phyloP scores from a whole-genome alignment of 2,888 invertebrate species.

The Drosophila meridiana region DNA sequence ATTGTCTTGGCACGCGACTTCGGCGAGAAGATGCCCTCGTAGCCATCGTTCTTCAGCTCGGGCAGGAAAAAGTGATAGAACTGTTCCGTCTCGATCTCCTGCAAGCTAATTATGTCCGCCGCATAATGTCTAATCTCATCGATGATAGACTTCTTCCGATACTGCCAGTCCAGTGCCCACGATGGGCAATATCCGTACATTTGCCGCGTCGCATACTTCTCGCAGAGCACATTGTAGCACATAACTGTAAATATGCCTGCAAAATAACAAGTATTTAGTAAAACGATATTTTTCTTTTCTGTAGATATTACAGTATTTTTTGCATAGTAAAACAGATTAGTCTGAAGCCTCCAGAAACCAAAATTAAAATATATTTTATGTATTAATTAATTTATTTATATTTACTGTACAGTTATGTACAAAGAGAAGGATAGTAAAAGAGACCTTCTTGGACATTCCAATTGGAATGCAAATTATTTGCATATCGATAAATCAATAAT shows the following conservation, averaged over 20 bases:
- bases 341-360: no score
- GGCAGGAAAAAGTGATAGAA: conserved; percentile 98
- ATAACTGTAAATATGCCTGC: conserved; percentile 98
- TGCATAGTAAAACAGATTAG: no score
- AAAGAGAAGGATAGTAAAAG: not conserved
- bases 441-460: not conserved
- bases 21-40: conserved; percentile 98
- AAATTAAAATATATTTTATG: no score
- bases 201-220: conserved; percentile 99
- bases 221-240: conserved; percentile 99
- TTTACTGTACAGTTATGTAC: no score
- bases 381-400: no score
- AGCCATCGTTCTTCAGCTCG: conserved; percentile 95
- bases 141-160: conserved; percentile 97
- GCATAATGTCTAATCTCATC: conserved; percentile 98
- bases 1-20: conserved; percentile 99
- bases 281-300: no score
- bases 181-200: conserved; percentile 99
- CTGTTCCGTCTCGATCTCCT: conserved; percentile 99
- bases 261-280: not conserved
- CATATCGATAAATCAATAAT: not conserved
- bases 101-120: conserved; percentile 97
- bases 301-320: no score
- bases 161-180: conserved; percentile 99
- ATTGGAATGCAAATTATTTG: not conserved